Conservation (phyloP, 2,888 invertebrate species). For the Falcaria lacertinaria region DNA sequence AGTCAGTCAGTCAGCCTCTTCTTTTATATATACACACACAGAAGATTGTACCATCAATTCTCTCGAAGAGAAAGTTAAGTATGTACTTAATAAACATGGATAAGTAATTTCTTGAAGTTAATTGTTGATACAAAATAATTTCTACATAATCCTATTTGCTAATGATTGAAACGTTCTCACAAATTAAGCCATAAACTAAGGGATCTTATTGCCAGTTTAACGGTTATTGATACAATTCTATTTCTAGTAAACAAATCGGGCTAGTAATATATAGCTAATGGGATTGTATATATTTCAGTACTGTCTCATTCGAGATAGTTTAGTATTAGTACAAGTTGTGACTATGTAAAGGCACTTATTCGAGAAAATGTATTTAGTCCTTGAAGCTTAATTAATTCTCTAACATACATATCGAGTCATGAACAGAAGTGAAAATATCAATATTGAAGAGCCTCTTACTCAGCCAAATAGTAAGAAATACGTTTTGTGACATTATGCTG, state of each 20-base stretch:
- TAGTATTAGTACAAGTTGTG: not conserved
- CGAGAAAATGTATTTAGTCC: not conserved
- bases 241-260: not conserved
- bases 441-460: too few relatives aligned
- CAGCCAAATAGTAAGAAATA: too few relatives aligned
- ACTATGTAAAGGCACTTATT: not conserved
- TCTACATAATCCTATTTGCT: not conserved
- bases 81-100: too few relatives aligned
- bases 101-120: constrained; percentile 1
- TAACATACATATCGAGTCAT: not conserved
- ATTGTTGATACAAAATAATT: not conserved
- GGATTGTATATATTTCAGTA: not conserved
- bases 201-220: not conserved
- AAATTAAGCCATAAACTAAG: not conserved
- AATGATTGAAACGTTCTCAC: not conserved
- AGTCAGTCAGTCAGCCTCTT: too few relatives aligned
- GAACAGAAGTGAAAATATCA: too few relatives aligned
- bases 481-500: too few relatives aligned
- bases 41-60: too few relatives aligned
- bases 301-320: not conserved
- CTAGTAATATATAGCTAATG: not conserved
- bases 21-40: too few relatives aligned
- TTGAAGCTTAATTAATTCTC: not conserved
- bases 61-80: too few relatives aligned
- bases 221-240: not conserved